These are phyloP conservation scores for Babylonia areolata DNA, from an alignment of 1,140 invertebrate genomes.

Conservation along the genomic window DNA sequence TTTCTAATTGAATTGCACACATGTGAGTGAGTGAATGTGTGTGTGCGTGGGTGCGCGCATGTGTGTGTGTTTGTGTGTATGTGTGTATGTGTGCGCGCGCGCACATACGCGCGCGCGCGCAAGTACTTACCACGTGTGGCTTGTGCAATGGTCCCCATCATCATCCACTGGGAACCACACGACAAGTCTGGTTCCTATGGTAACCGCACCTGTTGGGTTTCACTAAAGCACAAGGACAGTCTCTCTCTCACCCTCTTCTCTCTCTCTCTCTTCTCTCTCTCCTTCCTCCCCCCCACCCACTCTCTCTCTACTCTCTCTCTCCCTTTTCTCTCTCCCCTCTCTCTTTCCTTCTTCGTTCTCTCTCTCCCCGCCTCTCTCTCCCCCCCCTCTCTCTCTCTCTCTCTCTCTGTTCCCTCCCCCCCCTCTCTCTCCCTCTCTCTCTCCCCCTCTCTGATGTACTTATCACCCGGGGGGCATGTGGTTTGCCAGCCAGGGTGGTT, in stretches of 20 bases:
- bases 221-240: not conserved
- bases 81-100: too few species aligned
- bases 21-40: too few species aligned
- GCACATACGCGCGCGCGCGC: too few species aligned
- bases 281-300: not conserved
- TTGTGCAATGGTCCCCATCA: not conserved
- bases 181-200: not conserved
- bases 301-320: constrained; percentile 25
- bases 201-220: not conserved
- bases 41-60: too few species aligned
- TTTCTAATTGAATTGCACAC: not conserved
- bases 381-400: too few species aligned
- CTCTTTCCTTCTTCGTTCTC: not conserved
- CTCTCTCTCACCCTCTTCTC: not conserved
- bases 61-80: too few species aligned
- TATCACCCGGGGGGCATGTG: too few species aligned
- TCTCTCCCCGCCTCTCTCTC: too few species aligned
- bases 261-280: constrained; percentile 20
- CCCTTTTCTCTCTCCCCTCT: not conserved
- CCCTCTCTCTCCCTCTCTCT: too few species aligned
- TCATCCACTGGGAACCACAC: not conserved
- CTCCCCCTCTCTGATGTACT: too few species aligned
- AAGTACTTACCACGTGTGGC: not conserved
- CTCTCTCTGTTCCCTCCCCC: too few species aligned
- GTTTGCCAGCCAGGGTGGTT: too few species aligned